Conservation (phyloP, 2,888 invertebrate species). For the Nemurella pictetii region DNA sequence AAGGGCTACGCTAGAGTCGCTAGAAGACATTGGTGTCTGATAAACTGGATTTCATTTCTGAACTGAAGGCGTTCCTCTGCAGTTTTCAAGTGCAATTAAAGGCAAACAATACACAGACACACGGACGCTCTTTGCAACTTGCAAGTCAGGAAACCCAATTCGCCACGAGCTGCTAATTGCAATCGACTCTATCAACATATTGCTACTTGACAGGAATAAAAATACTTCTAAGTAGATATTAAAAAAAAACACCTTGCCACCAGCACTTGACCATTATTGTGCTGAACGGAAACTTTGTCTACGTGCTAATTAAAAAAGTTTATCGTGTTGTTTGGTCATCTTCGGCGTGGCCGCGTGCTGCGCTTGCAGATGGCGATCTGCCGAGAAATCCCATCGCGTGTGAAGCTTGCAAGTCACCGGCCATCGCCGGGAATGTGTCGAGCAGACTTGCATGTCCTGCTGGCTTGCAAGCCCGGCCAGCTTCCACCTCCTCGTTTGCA, state of each 20-base stretch:
- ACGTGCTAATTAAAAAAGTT: too few relatives aligned
- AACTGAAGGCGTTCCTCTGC: too few relatives aligned
- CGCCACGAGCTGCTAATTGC: background rate
- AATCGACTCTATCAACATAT: background rate
- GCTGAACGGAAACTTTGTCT: background rate
- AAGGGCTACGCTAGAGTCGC: too few relatives aligned
- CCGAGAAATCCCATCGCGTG: too few relatives aligned
- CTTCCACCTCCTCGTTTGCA: background rate
- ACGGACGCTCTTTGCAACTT: too few relatives aligned
- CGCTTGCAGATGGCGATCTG: background rate
- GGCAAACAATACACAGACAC: too few relatives aligned
- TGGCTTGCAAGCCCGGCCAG: background rate
- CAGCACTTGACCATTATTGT: background rate
- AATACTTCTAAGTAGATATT: background rate
- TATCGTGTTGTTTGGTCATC: background rate
- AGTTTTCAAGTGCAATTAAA: background rate
- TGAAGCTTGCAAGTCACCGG: background rate
- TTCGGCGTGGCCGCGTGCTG: background rate
- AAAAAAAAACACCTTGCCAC: background rate
- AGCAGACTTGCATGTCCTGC: background rate
- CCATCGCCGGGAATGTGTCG: background rate
- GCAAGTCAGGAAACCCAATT: background rate
- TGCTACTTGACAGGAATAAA: background rate
- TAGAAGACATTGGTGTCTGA: too few relatives aligned
- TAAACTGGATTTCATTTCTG: too few relatives aligned